phyloP scores from a whole-genome alignment of 2,797 vertebrate genomes.

The Falco naumanni region DNA sequence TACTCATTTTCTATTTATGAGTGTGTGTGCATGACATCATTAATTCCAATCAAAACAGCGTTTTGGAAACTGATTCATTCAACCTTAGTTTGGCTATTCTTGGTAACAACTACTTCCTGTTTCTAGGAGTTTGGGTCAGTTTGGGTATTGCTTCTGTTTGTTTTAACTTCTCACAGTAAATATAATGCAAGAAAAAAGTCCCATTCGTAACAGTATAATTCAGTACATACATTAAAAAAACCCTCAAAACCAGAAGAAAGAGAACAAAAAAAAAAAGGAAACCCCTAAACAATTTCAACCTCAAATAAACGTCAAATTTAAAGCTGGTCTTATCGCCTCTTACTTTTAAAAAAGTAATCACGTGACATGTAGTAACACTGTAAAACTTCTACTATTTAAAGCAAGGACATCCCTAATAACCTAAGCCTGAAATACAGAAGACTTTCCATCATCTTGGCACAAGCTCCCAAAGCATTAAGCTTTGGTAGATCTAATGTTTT shows the following conservation, averaged over 20 bases:
- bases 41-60: neutral
- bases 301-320: neutral
- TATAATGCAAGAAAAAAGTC: neutral
- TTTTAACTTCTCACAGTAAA: neutral
- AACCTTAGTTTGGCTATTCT: neutral
- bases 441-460: neutral
- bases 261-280: neutral
- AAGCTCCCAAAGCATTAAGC: neutral
- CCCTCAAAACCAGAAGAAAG: neutral
- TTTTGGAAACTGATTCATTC: neutral
- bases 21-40: neutral
- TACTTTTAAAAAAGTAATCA: neutral
- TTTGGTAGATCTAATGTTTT: neutral
- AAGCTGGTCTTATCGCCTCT: neutral
- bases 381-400: neutral
- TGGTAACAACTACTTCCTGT: neutral
- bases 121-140: neutral
- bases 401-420: neutral
- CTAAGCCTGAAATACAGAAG: neutral
- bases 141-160: neutral
- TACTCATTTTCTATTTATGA: neutral
- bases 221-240: neutral
- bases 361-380: neutral
- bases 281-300: neutral
- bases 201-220: neutral